Percentiles rank a stretch among this genome's conserved stretches.
phyloP scores from a whole-genome alignment of 2,888 invertebrate species.

The Gisinianus flammeolus region DNA sequence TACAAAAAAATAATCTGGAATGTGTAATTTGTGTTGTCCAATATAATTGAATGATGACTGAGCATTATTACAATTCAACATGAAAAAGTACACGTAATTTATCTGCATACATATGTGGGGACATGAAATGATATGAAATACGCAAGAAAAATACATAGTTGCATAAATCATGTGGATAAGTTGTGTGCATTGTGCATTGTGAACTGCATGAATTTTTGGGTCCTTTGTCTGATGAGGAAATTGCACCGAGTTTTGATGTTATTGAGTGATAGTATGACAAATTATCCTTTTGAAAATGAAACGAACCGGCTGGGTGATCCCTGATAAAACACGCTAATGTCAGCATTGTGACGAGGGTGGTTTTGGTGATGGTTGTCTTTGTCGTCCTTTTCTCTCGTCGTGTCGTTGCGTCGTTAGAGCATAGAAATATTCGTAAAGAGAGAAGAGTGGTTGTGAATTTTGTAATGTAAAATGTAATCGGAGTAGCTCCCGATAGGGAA shows the following conservation, averaged over 20 bases:
- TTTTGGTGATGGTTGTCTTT: neutral
- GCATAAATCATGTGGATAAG: too few relatives aligned
- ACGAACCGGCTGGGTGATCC: conserved; percentile 27
- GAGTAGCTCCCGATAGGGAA: conserved; percentile 7
- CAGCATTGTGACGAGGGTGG: neutral
- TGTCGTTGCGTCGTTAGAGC: too few relatives aligned
- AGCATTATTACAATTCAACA: too few relatives aligned
- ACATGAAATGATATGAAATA: too few relatives aligned
- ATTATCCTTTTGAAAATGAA: conserved; percentile 29
- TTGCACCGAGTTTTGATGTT: conserved; percentile 19
- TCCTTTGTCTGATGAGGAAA: conserved; percentile 10
- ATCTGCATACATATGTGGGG: too few relatives aligned
- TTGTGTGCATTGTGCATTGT: neutral
- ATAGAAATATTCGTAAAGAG: too few relatives aligned
- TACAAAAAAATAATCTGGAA: too few relatives aligned
- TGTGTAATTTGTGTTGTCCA: too few relatives aligned
- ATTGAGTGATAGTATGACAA: conserved; percentile 40
- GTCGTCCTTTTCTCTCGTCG: neutral
- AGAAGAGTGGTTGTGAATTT: too few relatives aligned
- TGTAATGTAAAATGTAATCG: conserved; percentile 24
- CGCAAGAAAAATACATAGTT: too few relatives aligned
- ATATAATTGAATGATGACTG: too few relatives aligned
- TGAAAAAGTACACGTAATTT: too few relatives aligned
- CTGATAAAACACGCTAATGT: conserved; percentile 37
- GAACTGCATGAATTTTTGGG: neutral